Evolutionary conservation across 2,113 vertebrate species (phyloP).

Genomic region (Macheiramphus alcinus): DNA sequence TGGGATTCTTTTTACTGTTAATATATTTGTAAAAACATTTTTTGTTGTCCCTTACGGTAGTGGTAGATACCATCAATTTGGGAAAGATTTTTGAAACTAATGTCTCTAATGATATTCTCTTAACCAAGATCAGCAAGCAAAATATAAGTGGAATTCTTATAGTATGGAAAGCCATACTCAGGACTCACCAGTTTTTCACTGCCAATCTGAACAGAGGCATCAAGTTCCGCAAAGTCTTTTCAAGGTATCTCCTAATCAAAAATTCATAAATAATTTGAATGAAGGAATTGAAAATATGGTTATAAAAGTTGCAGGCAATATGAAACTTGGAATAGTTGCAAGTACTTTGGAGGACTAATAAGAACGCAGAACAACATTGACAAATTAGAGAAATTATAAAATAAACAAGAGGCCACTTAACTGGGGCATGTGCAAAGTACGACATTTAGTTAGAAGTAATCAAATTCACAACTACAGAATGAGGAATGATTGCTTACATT

Average conservation of each 20-base stretch:
- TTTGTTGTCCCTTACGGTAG: too few relatives aligned
- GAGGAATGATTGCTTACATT: not conserved
- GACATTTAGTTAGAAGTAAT: not conserved
- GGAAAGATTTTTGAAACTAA: not conserved
- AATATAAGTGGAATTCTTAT: not conserved
- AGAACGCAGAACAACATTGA: not conserved
- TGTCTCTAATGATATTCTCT: not conserved
- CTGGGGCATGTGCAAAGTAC: not conserved
- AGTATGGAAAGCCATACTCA: not conserved
- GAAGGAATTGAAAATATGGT: not conserved
- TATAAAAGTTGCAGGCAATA: not conserved
- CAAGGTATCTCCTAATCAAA: not conserved
- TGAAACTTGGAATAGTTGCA: not conserved
- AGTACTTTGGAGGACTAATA: not conserved
- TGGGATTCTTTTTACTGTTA: too few relatives aligned
- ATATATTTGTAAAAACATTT: too few relatives aligned
- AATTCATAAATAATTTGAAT: not conserved
- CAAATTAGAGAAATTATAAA: not conserved
- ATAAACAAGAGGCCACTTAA: not conserved
- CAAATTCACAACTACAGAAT: not conserved
- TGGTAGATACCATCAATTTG: not conserved
- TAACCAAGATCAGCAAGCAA: not conserved
- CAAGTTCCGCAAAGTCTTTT: not conserved
- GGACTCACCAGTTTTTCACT: not conserved
- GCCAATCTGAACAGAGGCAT: not conserved